Conservation (phyloP, 2,888 invertebrate species). For the Polydrusus cervinus region DNA sequence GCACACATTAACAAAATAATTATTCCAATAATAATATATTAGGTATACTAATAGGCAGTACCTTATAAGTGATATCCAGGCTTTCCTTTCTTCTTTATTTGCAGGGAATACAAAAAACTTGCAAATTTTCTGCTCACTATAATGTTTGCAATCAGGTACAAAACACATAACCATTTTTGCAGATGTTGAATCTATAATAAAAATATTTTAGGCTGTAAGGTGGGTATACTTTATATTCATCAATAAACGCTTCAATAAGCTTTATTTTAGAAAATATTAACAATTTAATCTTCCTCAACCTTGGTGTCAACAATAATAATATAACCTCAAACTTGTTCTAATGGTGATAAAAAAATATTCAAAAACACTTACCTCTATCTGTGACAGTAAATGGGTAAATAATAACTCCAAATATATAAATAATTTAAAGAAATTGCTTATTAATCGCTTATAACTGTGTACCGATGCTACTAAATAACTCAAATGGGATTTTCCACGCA, state of each 20-base stretch:
- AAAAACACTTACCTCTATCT: neutral
- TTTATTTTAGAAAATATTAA: neutral
- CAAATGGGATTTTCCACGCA: neutral
- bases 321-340: neutral
- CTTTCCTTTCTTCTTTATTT: neutral
- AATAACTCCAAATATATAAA: neutral
- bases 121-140: no score
- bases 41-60: neutral
- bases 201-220: neutral
- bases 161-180: no score
- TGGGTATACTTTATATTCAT: neutral
- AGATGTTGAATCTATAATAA: no score
- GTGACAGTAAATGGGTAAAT: neutral
- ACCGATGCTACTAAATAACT: neutral
- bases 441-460: neutral
- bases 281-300: neutral
- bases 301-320: neutral
- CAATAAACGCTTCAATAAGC: neutral
- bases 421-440: no score
- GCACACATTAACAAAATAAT: neutral
- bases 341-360: neutral
- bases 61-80: slow-evolving; percentile 19
- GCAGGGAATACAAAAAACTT: slow-evolving; percentile 15
- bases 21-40: neutral
- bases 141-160: no score